Percentiles rank a stretch among this genome's conserved stretches.
Evolutionary conservation across 2,888 invertebrate genomes (phyloP).

Genomic region (Hanleya hanleyi): DNA sequence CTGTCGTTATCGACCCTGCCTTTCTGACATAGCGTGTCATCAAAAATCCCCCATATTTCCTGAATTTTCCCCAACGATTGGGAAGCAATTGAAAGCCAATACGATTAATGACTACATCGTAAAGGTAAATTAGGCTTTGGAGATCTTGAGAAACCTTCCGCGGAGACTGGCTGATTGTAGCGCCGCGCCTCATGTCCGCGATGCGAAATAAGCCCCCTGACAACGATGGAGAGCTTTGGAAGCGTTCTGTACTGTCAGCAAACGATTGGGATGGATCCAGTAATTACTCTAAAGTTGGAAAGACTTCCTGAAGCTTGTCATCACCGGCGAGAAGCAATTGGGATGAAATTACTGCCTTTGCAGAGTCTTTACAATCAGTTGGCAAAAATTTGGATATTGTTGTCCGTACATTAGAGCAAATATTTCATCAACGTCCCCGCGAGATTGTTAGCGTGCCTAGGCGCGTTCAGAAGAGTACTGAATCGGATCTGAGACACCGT

Average conservation of each 20-base stretch:
- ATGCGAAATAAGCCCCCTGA: not conserved
- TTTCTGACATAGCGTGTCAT: not conserved
- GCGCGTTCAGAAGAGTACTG: not conserved
- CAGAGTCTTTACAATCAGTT: conserved; percentile 3
- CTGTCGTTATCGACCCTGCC: no score
- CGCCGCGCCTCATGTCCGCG: no score
- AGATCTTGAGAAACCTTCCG: not conserved
- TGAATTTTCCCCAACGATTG: not conserved
- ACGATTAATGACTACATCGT: not conserved
- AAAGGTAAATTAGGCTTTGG: not conserved
- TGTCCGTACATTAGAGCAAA: conserved; percentile 1
- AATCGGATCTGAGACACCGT: not conserved
- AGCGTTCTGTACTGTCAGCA: no score
- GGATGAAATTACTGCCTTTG: not conserved
- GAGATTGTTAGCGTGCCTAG: not conserved
- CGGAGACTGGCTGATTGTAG: no score
- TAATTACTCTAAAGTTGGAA: not conserved
- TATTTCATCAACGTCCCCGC: conserved; percentile 3
- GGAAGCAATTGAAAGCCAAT: not conserved
- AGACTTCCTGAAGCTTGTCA: not conserved
- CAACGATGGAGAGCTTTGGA: not conserved
- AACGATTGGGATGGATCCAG: not conserved
- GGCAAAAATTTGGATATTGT: conserved; percentile 10
- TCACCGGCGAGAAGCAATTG: not conserved
- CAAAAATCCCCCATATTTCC: not conserved